Evolutionary conservation across 2,113 vertebrate species (phyloP).

Genomic region (Thamnophis sirtalis): DNA sequence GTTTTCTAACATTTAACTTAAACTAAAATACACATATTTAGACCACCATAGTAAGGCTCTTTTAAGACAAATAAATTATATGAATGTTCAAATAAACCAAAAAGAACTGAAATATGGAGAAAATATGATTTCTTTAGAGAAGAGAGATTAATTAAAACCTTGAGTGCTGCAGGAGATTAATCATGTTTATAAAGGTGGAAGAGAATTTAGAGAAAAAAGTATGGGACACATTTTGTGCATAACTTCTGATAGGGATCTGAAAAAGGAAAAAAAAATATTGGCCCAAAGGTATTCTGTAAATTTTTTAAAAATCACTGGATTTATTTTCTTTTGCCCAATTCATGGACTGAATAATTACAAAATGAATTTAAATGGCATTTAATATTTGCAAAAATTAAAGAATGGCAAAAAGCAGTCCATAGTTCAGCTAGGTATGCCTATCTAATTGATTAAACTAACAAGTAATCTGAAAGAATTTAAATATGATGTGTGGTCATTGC

Average conservation of each 20-base stretch:
- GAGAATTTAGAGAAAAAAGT: neutral
- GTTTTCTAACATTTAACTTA: neutral
- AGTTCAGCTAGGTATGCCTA: neutral
- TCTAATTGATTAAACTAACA: neutral
- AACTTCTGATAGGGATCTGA: neutral
- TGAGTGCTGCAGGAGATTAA: fast-evolving
- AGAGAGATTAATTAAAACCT: neutral
- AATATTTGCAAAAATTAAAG: neutral
- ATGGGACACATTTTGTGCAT: neutral
- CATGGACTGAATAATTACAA: neutral
- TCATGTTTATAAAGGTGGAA: neutral
- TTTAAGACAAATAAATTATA: slow-evolving; percentile 7
- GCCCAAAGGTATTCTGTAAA: neutral
- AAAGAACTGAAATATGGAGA: neutral
- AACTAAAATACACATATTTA: neutral
- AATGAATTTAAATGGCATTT: neutral
- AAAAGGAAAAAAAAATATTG: slow-evolving; percentile 17
- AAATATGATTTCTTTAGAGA: neutral
- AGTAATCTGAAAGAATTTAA: neutral
- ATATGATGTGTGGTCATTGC: neutral
- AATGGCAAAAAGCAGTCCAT: neutral
- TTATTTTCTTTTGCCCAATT: neutral
- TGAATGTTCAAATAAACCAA: neutral
- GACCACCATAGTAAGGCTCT: neutral
- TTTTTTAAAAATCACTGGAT: neutral